Evolutionary conservation across 2,888 invertebrate species (phyloP), one percentile per base, ranked within the genome.

Genomic region (Lasioglossum leucozonium): DNA sequence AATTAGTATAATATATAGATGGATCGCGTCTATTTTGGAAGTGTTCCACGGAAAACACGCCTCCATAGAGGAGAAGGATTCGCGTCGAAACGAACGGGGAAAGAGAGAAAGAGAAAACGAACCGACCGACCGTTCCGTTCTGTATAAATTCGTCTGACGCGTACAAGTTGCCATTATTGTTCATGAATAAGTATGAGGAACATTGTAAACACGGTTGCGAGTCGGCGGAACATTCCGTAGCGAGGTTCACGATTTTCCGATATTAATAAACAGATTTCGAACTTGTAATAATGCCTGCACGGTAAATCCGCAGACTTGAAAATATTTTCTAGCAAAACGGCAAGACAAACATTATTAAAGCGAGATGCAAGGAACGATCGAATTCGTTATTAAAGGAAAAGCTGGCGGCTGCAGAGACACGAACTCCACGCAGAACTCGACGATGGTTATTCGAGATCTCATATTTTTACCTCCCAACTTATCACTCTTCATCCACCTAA

Each of bases 141-240:
- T 62, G 16, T 62, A 16, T 11, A 62, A 26, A 30, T 30, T 62
- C 58, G 58, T 16, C 26, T 26, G 58, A 16, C 30, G 58, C 13
- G n/a, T 30, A 30, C 58, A 30, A 30, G 30, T 62, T 62, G 26
- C 58, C 58, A 62, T 62, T 62, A 62, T 62, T 62, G 30, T 62
- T 62, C 58, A 62, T 62, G 58, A 26, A 62, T 62, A 62, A 62
- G 58, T 26, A 62, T 62, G 58, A 62, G 58, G 4, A 62, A 62
- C 58, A 30, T 16, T 62, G 26, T 62, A 30, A 62, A 62, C 16
- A 30, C 16, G 26, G 26, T 51, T 5, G 13, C 13, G 30, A 62
- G 16, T 22, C 51, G 6, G 51, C 51, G 51, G 2, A 62, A 30
- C 58, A n/a, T 62, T 62, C 30, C 16, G 16, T 4, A 11, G 6